phyloP scores from a whole-genome alignment of 2,888 invertebrate species.

The Rhabditoides inermis region DNA sequence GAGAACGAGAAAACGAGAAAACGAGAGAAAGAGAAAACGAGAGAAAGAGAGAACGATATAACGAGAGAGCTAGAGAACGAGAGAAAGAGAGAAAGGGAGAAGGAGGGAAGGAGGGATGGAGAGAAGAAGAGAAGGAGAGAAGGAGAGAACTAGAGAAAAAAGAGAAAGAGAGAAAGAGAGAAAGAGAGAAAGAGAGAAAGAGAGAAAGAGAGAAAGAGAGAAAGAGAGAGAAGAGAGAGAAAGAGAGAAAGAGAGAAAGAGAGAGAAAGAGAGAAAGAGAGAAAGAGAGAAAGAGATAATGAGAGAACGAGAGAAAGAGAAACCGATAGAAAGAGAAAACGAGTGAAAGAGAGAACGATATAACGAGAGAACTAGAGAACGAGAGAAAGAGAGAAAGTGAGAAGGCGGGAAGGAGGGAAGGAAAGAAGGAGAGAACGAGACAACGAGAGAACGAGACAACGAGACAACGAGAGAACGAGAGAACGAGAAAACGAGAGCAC shows the following conservation, averaged over 20 bases:
- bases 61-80: neutral
- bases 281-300: neutral
- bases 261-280: neutral
- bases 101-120: neutral
- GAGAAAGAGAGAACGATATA: constrained; percentile 5
- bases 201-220: neutral
- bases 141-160: neutral
- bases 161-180: neutral
- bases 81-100: neutral
- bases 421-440: neutral
- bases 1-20: neutral
- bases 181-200: neutral
- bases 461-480: constrained; percentile 4
- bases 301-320: neutral
- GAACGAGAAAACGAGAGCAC: neutral
- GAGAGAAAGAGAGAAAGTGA: too few species aligned
- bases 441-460: neutral
- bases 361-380: neutral
- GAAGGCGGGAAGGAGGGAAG: neutral
- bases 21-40: constrained; percentile 4
- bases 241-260: neutral
- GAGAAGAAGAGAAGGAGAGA: neutral
- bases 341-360: constrained; percentile 1
- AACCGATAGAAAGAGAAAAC: neutral
- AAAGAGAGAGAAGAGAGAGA: neutral